Percentiles rank a stretch among this genome's conserved stretches.
Evolutionary conservation across 2,113 vertebrate genomes (phyloP).

Genomic region (Peromyscus maniculatus): DNA sequence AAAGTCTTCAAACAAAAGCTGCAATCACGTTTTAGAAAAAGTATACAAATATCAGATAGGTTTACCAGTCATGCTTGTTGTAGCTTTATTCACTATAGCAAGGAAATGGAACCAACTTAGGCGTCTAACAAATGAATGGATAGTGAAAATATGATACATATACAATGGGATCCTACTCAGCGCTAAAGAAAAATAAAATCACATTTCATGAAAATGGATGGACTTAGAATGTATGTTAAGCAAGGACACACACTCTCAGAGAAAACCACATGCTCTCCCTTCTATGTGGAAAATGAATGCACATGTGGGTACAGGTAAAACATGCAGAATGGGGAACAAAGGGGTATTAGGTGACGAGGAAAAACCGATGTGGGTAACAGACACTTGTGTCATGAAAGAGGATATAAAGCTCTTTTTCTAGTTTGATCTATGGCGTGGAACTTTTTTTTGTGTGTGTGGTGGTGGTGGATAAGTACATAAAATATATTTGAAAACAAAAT

Average conservation of each 20-base stretch:
- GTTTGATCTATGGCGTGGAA: neutral
- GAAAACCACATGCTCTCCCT: neutral
- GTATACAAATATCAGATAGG: neutral
- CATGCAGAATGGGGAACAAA: neutral
- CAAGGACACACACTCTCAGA: neutral
- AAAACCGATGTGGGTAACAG: neutral
- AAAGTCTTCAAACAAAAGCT: slow-evolving; percentile 44
- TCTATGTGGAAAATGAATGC: neutral
- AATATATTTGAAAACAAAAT: neutral
- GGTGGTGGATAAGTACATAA: neutral
- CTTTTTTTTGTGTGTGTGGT: too few relatives aligned
- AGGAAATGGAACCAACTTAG: neutral
- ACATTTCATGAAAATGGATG: neutral
- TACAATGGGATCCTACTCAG: neutral
- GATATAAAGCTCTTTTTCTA: neutral
- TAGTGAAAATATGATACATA: neutral
- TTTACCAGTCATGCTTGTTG: neutral
- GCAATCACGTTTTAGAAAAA: slow-evolving; percentile 34
- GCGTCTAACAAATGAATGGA: too few relatives aligned
- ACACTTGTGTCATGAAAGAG: neutral
- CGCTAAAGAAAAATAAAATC: neutral
- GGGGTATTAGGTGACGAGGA: neutral
- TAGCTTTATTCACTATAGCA: neutral
- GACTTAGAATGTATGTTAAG: neutral
- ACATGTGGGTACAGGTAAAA: neutral